Base-by-base conservation (phyloP, 2,888 invertebrate genomes). In the Oxycera nigricornis region DNA sequence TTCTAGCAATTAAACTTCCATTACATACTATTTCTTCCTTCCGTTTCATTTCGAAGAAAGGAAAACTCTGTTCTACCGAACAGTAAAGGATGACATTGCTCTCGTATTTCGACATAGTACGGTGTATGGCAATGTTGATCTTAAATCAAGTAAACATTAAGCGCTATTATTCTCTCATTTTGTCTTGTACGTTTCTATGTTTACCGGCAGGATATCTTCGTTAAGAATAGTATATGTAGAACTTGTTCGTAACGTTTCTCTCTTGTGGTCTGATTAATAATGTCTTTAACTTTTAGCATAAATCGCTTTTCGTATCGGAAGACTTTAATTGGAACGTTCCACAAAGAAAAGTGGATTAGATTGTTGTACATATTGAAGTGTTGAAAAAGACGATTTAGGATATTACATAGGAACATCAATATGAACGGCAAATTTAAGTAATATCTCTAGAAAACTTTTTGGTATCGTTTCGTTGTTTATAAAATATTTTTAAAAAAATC, bases 1-100 rank as follows among this genome's bases (percentile, higher is more conserved):
- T 70, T 55, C 20, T 73, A 77, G 76, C 78, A 78, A 78, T 78
- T 78, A 78, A 78, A 78, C 70, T 78, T 78, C 77, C 75, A 78
- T 77, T 77, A 78, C 73, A 77, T 77, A 73, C 78, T 76, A 75
- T 78, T 77, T 77, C 75, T 74, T 73, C 70, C 72, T 68, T 74
- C 41, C 73, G 68, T 77, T 76, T 70, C 55, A 70, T 52, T 70
- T 31, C 26, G 67, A 52, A 31, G 22, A 52, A 70, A 70, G 31
- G 31, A 70, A 70, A 70, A 55, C 14, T 22, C 9, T 50, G 20
- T 61, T 61, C 31, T 31, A 41, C 7, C 17, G 24, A 20, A 22
- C 4, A 55, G 24, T 55, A 24, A n/a, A n/a, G n/a, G n/a, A n/a
- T n/a, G n/a, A n/a, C n/a, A n/a, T n/a, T n/a, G n/a, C n/a, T n/a